Evolutionary conservation across 2,888 invertebrate species (phyloP).

Genomic region (Subacronicta megacephala): DNA sequence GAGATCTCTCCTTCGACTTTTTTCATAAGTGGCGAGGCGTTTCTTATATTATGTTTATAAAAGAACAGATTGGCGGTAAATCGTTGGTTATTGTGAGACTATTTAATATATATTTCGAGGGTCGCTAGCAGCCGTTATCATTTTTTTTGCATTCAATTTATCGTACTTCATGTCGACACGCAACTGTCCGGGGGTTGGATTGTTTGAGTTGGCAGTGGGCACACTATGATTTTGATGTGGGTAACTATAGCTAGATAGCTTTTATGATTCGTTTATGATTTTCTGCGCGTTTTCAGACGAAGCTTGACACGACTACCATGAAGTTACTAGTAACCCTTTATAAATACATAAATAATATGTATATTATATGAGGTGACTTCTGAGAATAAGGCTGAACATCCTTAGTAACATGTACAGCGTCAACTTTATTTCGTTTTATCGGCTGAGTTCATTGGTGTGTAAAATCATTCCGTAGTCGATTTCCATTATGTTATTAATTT

Average conservation of each 20-base stretch:
- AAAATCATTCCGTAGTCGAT: conserved; percentile 79
- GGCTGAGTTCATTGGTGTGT: conserved; percentile 73
- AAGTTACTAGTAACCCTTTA: neutral
- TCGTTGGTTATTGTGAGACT: conserved; percentile 84
- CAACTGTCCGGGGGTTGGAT: conserved; percentile 77
- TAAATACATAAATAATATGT: no score
- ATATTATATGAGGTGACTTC: conserved; percentile 38
- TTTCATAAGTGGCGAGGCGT: conserved; percentile 87
- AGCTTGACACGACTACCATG: no score
- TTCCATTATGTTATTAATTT: conserved; percentile 87
- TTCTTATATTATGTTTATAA: conserved; percentile 81
- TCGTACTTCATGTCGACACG: conserved; percentile 79
- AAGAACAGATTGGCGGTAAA: conserved; percentile 89
- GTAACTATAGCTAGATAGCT: conserved; percentile 74
- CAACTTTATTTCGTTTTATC: conserved; percentile 71
- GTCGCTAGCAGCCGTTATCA: conserved; percentile 74
- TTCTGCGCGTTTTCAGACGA: no score
- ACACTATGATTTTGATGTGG: conserved; percentile 75
- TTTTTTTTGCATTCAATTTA: conserved; percentile 82
- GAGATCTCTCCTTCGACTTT: conserved; percentile 84
- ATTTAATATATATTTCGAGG: conserved; percentile 84
- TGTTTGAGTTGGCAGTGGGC: conserved; percentile 77
- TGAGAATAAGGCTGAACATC: conserved; percentile 64
- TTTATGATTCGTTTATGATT: no score
- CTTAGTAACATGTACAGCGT: conserved; percentile 61